Percentiles rank a stretch among this genome's conserved stretches.
These are phyloP conservation scores for Aurelia coerulea DNA, from an alignment of 30 jellyfish, hydroid and myxozoan species.

Conservation along the genomic window DNA sequence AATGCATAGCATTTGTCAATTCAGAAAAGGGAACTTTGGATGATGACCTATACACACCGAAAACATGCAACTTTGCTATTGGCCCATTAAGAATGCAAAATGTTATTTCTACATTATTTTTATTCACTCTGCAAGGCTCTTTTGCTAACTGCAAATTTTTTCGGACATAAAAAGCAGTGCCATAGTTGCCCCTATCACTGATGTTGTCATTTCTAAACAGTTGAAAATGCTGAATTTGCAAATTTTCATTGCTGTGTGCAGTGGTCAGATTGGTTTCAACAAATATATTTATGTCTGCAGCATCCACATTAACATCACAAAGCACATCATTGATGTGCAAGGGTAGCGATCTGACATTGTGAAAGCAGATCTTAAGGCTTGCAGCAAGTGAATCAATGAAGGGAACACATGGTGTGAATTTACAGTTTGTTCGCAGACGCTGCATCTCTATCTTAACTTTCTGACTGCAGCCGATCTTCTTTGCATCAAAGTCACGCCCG, in stretches of 20 bases:
- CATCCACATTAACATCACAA: conserved; percentile 16
- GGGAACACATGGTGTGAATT: background rate
- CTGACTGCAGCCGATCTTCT: background rate
- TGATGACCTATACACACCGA: conserved; percentile 16
- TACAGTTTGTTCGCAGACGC: conserved; percentile 1
- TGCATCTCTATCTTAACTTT: conserved; percentile 17
- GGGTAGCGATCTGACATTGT: conserved; percentile 21
- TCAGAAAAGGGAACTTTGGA: conserved; percentile 11
- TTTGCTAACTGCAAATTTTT: background rate
- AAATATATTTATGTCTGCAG: conserved; percentile 31
- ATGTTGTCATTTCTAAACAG: conserved; percentile 14
- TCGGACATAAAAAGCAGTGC: conserved; percentile 10
- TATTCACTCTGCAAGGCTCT: conserved; percentile 1
- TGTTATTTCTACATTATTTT: conserved; percentile 26
- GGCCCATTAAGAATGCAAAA: background rate
- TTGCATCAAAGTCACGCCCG: too few relatives aligned
- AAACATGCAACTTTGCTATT: background rate
- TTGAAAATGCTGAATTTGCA: background rate
- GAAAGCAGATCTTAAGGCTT: conserved; percentile 1
- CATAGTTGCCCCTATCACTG: background rate
- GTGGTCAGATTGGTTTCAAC: conserved; percentile 24
- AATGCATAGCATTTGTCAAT: conserved; percentile 1
- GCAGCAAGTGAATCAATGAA: background rate
- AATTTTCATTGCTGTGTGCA: background rate
- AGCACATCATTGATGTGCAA: background rate